Evolutionary conservation across 2,797 vertebrate genomes (phyloP).

Genomic region (Phalanger gymnotis): DNA sequence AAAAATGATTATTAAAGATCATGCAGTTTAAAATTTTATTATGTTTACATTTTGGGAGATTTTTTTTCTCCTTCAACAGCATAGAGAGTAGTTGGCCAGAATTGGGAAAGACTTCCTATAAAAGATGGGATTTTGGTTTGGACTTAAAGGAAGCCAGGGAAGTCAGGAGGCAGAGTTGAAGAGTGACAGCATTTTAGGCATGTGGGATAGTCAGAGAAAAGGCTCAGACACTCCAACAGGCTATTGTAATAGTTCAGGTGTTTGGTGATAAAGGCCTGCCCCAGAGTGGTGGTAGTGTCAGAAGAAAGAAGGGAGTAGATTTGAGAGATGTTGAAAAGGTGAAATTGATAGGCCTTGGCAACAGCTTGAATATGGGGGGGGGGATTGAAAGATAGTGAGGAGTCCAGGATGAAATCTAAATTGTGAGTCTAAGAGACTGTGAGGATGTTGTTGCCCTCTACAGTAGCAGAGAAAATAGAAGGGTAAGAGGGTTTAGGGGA

Average conservation of each 20-base stretch:
- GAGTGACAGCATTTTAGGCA: neutral
- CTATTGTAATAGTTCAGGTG: neutral
- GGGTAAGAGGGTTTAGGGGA: neutral
- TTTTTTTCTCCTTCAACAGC: neutral
- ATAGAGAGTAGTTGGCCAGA: neutral
- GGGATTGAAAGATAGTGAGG: neutral
- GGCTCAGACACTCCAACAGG: neutral
- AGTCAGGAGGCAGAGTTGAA: neutral
- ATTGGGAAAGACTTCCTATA: neutral
- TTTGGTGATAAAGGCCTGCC: neutral
- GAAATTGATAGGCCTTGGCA: neutral
- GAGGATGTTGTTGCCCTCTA: neutral
- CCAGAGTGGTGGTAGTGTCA: neutral
- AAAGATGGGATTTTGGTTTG: neutral
- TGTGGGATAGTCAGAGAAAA: neutral
- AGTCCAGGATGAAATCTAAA: neutral
- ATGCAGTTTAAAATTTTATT: neutral
- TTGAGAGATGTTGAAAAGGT: neutral
- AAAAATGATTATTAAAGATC: neutral
- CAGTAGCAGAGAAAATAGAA: neutral
- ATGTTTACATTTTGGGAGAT: neutral
- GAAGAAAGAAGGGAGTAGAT: neutral
- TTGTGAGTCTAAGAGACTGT: neutral
- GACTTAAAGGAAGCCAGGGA: neutral
- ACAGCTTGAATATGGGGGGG: neutral